Percentiles rank a stretch among this genome's conserved stretches.
These are phyloP conservation scores for Oryzias sinensis DNA, from an alignment of 2,797 vertebrate genomes.

Conservation along the genomic window DNA sequence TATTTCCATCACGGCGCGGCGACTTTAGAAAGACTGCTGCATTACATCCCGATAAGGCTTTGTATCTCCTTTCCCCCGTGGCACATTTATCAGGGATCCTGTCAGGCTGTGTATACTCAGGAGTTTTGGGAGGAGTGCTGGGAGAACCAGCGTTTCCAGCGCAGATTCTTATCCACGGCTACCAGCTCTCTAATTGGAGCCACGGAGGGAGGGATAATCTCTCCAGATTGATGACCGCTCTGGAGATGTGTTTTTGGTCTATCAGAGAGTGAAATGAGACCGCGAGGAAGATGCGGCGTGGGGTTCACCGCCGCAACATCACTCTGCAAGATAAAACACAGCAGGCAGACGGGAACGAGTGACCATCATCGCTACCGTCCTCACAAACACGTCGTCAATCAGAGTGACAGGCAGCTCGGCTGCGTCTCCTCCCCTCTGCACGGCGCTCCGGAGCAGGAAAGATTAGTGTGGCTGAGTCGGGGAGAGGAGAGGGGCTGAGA, in stretches of 20 bases:
- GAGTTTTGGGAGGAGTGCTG: constrained; percentile 50
- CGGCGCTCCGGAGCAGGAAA: constrained; percentile 46
- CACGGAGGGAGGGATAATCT: constrained; percentile 67
- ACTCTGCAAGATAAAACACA: constrained; percentile 67
- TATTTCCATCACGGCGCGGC: constrained; percentile 63
- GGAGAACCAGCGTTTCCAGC: constrained; percentile 59
- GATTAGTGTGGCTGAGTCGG: constrained; percentile 64
- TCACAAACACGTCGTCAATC: constrained; percentile 70
- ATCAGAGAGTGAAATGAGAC: constrained; percentile 81
- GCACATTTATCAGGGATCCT: constrained; percentile 71
- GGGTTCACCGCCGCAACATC: constrained; percentile 43
- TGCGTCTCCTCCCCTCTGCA: constrained; percentile 40
- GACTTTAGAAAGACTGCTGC: constrained; percentile 63
- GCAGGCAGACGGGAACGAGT: constrained; percentile 67
- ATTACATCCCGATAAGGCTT: constrained; percentile 71
- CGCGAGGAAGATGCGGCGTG: constrained; percentile 59
- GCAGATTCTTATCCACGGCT: constrained; percentile 63
- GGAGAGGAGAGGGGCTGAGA: constrained; percentile 31
- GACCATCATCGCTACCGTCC: constrained; percentile 70
- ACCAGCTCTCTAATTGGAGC: constrained; percentile 72
- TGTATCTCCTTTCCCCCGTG: constrained; percentile 59
- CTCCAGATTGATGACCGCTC: constrained; percentile 75
- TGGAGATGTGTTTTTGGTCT: constrained; percentile 75
- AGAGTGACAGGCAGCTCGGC: constrained; percentile 62
- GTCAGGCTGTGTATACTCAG: constrained; percentile 56